Conservation (phyloP, 1,140 invertebrate species). For the Dendrolimus kikuchii region DNA sequence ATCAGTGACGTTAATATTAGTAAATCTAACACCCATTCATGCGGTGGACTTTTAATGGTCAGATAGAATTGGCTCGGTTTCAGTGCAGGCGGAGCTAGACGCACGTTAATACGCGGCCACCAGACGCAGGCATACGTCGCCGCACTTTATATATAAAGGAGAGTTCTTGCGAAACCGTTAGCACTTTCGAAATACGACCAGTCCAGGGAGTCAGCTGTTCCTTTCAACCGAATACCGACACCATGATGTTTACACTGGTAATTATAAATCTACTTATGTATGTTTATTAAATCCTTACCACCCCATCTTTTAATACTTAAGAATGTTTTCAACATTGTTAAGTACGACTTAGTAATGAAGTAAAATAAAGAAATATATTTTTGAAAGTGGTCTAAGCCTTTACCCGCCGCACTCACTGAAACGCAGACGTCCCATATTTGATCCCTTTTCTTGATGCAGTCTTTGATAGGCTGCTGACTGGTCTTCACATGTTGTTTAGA, state of each 20-base stretch:
- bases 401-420: too few species aligned
- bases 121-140: conserved; percentile 27
- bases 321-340: too few species aligned
- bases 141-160: conserved; percentile 57
- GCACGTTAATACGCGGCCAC: conserved; percentile 32
- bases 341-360: too few species aligned
- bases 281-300: background rate
- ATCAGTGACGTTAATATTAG: conserved; percentile 18
- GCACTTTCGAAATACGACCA: conserved; percentile 56
- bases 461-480: too few species aligned
- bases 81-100: conserved; percentile 33
- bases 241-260: conserved; percentile 49
- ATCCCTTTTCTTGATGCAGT: too few species aligned
- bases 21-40: conserved; percentile 33
- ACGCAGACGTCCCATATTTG: too few species aligned
- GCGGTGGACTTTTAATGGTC: conserved; percentile 47
- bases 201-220: conserved; percentile 55
- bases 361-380: too few species aligned
- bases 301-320: too few species aligned
- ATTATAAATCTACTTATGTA: conserved; percentile 23
- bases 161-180: conserved; percentile 60
- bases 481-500: too few species aligned
- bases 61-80: conserved; percentile 54
- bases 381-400: too few species aligned
- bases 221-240: conserved; percentile 29